These are phyloP conservation scores for Myoxocephalus aenaeus DNA, from an alignment of 2,797 vertebrate genomes.

Conservation along the genomic window DNA sequence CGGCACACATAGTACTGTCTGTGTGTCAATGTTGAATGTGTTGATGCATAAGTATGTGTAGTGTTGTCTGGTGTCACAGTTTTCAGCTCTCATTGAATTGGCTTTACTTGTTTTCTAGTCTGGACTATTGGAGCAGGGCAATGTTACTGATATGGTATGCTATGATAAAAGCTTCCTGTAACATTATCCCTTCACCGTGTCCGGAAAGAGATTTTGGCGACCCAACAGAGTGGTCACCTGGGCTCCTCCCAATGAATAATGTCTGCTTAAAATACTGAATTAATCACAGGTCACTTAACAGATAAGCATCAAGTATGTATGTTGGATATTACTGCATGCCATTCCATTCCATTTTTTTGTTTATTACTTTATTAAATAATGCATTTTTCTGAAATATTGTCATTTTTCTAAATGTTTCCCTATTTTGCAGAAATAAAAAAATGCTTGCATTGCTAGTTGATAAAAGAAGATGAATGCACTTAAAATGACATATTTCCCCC, in stretches of 20 bases:
- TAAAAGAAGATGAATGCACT: neutral
- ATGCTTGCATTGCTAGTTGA: neutral
- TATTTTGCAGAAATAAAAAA: neutral
- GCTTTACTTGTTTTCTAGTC: slow-evolving; percentile 73
- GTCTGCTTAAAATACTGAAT: slow-evolving; percentile 45
- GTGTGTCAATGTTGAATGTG: slow-evolving; percentile 59
- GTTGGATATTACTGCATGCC: slow-evolving; percentile 74
- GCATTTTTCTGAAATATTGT: slow-evolving; percentile 58
- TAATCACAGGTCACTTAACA: slow-evolving; percentile 64
- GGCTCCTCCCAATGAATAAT: slow-evolving; percentile 36
- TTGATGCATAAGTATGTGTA: slow-evolving; percentile 74
- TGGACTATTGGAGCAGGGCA: slow-evolving; percentile 57
- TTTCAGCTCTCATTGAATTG: slow-evolving; percentile 64
- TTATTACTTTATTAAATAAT: slow-evolving; percentile 79
- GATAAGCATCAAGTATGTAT: slow-evolving; percentile 64
- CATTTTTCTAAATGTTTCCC: neutral
- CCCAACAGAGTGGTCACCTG: neutral
- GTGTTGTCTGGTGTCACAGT: slow-evolving; percentile 50
- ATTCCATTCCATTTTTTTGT: slow-evolving; percentile 73
- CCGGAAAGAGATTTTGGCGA: slow-evolving; percentile 36
- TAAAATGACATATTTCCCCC: neutral
- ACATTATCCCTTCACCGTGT: slow-evolving; percentile 11
- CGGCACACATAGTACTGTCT: slow-evolving; percentile 21
- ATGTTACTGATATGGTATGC: slow-evolving; percentile 55
- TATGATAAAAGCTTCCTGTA: slow-evolving; percentile 64